phyloP scores from a whole-genome alignment of 2,113 vertebrate genomes.

The Lophochroa leadbeateri region DNA sequence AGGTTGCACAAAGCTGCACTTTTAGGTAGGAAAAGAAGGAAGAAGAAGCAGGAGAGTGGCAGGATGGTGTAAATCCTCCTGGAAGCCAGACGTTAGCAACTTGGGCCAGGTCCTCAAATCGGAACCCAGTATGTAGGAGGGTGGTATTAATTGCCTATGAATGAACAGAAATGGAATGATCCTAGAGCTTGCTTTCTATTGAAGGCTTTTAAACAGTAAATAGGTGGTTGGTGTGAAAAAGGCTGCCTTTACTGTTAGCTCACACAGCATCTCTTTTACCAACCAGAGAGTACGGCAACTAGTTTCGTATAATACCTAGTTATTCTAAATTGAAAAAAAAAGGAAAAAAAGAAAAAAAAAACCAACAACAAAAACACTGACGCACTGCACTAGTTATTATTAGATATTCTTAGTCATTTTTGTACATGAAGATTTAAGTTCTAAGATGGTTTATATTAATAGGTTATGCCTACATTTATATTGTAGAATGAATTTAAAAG shows the following conservation, averaged over 20 bases:
- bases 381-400: constrained; percentile 86
- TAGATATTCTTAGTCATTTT: constrained; percentile 88
- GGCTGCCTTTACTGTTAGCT: constrained; percentile 81
- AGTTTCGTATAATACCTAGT: constrained; percentile 84
- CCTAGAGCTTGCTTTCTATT: constrained; percentile 79
- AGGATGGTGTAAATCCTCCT: too few species aligned
- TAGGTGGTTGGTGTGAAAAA: constrained; percentile 73
- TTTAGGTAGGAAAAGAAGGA: too few species aligned
- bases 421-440: constrained; percentile 88
- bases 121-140: constrained; percentile 69
- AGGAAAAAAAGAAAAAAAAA: neutral
- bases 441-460: constrained; percentile 87
- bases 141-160: constrained; percentile 65
- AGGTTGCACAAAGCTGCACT: too few species aligned
- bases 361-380: constrained; percentile 71
- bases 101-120: constrained; percentile 73
- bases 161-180: constrained; percentile 67
- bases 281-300: constrained; percentile 78
- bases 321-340: constrained; percentile 77
- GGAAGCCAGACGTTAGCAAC: constrained; percentile 75
- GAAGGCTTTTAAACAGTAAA: constrained; percentile 78
- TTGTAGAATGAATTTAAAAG: constrained; percentile 83
- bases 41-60: too few species aligned
- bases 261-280: constrained; percentile 77
- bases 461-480: constrained; percentile 88